phyloP scores from a whole-genome alignment of 2,888 invertebrate genomes.

The Schizaphis graminum region DNA sequence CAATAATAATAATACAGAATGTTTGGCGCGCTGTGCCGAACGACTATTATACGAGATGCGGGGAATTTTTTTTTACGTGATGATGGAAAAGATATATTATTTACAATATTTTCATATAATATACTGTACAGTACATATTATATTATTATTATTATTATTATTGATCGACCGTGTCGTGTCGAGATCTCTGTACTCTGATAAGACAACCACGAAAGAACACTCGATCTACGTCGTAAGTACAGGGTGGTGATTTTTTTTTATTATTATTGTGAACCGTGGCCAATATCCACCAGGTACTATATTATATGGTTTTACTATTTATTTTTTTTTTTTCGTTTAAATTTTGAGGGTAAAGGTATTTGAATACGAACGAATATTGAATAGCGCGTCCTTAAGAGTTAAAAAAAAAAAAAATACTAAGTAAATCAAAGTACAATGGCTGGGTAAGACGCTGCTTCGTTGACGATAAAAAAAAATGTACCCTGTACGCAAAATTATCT shows the following conservation, averaged over 20 bases:
- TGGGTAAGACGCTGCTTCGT: background rate
- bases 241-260: background rate
- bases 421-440: background rate
- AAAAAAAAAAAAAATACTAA: background rate
- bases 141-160: constrained; percentile 4
- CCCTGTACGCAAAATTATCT: background rate
- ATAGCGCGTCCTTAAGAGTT: background rate
- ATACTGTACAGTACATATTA: too few relatives aligned
- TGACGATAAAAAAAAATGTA: background rate
- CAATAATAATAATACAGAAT: background rate
- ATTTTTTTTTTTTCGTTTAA: background rate
- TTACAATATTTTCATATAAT: background rate
- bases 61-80: background rate
- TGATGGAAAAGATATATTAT: background rate
- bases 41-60: background rate
- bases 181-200: background rate
- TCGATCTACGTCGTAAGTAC: background rate
- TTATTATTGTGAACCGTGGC: background rate
- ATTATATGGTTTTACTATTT: background rate
- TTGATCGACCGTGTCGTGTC: constrained; percentile 41
- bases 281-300: background rate
- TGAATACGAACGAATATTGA: background rate
- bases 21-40: background rate
- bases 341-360: background rate
- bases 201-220: background rate